Evolutionary conservation across 2,797 vertebrate species (phyloP), one percentile per base, ranked within the genome.

Genomic region (Leuciscus waleckii): DNA sequence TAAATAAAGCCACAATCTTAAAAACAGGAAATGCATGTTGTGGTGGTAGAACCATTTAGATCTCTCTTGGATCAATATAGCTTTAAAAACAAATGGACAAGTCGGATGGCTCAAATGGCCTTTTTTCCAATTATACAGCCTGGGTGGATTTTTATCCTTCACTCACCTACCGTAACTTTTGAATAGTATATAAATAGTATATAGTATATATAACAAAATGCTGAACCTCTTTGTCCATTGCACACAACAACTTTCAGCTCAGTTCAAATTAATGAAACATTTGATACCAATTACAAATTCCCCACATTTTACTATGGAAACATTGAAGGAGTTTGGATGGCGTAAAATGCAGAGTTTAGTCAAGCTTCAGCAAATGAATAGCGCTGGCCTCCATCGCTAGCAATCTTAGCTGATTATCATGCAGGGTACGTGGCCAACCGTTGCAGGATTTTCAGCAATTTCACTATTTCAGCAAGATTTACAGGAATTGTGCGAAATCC

Each of bases 31-130:
- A 93, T 93, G 93, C 92, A 92, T 91, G 92, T 93, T 93, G 91
- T 43, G 87, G 84, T 86, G n/a, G 81, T 88, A 84, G 91, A 93
- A 91, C 91, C 93, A 94, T 95, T 95, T 95, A 95, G 95, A 95
- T 95, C 94, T 93, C 92, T 93, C 91, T 79, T 92, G 93, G 94
- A 96, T 95, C 83, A 89, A 91, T 91, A 89, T 91, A 90, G 92
- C 92, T 94, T 93, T 93, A 94, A 95, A 95, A 94, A 94, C 93
- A 94, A 94, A 95, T 94, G 93, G 94, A 95, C 93, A 93, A 91
- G 89, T 91, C 87, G 90, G 92, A 92, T 90, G 90, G 89, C 88
- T 93, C 92, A 95, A 94, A 95, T 94, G 92, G 93, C 91, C 91
- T 90, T 91, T 94, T 94, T 94, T 92, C 92, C 92, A 94, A 95